phyloP scores from a whole-genome alignment of 2,888 invertebrate species.

The Amorpha juglandis region DNA sequence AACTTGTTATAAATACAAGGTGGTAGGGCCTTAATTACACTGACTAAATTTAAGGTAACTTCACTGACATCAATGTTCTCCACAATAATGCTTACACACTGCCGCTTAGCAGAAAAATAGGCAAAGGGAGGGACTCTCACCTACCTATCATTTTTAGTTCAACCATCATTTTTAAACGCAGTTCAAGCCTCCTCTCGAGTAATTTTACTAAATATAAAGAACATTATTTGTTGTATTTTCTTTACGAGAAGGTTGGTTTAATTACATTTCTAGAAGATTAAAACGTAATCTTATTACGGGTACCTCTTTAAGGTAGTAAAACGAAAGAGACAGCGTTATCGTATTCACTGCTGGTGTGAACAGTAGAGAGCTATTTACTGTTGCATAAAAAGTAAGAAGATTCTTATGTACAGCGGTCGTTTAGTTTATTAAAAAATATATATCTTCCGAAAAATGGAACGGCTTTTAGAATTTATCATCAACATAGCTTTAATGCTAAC shows the following conservation, averaged over 20 bases:
- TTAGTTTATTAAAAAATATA: constrained; percentile 23
- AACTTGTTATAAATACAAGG: background rate
- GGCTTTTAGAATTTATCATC: constrained; percentile 13
- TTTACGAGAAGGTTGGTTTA: constrained; percentile 24
- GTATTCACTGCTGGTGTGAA: background rate
- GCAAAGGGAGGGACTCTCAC: too few relatives aligned
- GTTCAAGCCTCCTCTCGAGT: background rate
- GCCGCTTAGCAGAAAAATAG: background rate
- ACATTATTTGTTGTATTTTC: constrained; percentile 28
- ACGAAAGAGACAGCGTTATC: constrained; percentile 2
- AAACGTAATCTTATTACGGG: constrained; percentile 25
- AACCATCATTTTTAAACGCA: constrained; percentile 22
- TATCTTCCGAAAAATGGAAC: background rate
- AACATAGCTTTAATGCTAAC: background rate
- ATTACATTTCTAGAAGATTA: constrained; percentile 26
- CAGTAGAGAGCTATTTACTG: background rate
- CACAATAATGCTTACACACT: background rate
- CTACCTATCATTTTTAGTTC: too few relatives aligned
- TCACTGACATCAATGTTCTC: constrained; percentile 26
- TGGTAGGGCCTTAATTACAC: too few relatives aligned
- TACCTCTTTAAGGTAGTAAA: constrained; percentile 16
- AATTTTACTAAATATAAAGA: constrained; percentile 21
- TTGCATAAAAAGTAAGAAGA: constrained; percentile 19
- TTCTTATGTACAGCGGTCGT: constrained; percentile 18
- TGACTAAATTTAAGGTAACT: too few relatives aligned